A percentile compares a stretch with the other conserved stretches of the same genome.
Conservation (phyloP, 2,113 vertebrate species). For the Paraplagusia blochii region DNA sequence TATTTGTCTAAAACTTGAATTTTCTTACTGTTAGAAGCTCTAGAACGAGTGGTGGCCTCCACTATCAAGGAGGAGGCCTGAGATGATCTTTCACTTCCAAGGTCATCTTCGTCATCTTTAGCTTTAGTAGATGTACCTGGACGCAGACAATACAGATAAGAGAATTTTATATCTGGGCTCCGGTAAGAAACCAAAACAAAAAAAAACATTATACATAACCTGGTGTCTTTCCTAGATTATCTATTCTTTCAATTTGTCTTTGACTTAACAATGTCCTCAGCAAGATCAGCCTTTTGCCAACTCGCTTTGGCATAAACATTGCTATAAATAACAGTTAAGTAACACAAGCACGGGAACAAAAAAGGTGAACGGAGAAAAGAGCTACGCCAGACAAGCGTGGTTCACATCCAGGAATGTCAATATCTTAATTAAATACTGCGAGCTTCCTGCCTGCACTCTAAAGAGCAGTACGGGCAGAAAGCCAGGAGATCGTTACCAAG, state of each 20-base stretch:
- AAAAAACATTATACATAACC: too few relatives aligned
- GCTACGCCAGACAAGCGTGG: slow-evolving; percentile 37
- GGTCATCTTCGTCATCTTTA: slow-evolving; percentile 41
- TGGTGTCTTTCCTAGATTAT: too few relatives aligned
- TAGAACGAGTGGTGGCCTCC: slow-evolving; percentile 50
- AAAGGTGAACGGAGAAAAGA: slow-evolving; percentile 22
- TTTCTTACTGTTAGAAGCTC: slow-evolving; percentile 55
- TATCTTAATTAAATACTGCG: slow-evolving; percentile 72
- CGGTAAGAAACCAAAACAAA: too few relatives aligned
- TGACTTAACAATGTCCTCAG: too few relatives aligned
- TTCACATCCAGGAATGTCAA: slow-evolving; percentile 60
- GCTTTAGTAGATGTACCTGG: slow-evolving; percentile 39
- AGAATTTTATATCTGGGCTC: background rate
- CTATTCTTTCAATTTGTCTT: too few relatives aligned
- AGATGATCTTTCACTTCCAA: slow-evolving; percentile 38
- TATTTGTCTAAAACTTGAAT: slow-evolving; percentile 9
- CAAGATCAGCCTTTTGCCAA: too few relatives aligned
- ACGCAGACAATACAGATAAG: slow-evolving; percentile 22
- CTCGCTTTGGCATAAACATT: too few relatives aligned
- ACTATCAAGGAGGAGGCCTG: slow-evolving; percentile 43
- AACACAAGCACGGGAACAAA: slow-evolving; percentile 20
- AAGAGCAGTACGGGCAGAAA: slow-evolving; percentile 60
- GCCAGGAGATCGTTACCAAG: slow-evolving; percentile 70
- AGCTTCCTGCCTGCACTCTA: slow-evolving; percentile 58
- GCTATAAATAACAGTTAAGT: slow-evolving; percentile 7